Evolutionary conservation across 2,113 vertebrate species (phyloP).

Genomic region (Gobiocypris rarus): DNA sequence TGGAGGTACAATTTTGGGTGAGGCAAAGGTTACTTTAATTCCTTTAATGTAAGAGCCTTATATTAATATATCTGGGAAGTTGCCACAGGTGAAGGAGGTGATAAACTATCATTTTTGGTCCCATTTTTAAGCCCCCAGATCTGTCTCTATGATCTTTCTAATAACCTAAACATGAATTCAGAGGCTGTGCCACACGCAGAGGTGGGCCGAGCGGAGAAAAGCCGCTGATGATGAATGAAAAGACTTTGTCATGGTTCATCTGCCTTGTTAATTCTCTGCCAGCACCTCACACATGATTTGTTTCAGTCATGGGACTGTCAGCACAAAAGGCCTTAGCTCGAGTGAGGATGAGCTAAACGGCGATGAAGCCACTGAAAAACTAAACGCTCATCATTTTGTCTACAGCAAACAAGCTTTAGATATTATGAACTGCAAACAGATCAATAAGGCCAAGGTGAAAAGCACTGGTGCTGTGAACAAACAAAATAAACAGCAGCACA

Average conservation of each 20-base stretch:
- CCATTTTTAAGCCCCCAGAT: too few relatives aligned
- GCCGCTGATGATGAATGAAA: slow-evolving; percentile 26
- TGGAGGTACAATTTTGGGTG: too few relatives aligned
- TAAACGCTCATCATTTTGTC: not conserved
- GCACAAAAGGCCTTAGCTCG: slow-evolving; percentile 14
- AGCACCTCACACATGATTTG: slow-evolving; percentile 1
- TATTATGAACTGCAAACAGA: slow-evolving; percentile 34
- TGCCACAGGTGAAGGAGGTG: too few relatives aligned
- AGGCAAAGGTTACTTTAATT: too few relatives aligned
- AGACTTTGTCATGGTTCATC: slow-evolving; percentile 19
- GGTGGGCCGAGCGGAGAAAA: not conserved
- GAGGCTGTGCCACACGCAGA: not conserved
- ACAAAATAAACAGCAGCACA: not conserved
- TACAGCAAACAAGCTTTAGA: slow-evolving; percentile 19
- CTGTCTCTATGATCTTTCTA: not conserved
- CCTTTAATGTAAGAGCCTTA: too few relatives aligned
- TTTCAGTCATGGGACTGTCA: slow-evolving; percentile 12
- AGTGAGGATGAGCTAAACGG: slow-evolving; percentile 18
- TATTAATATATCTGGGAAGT: too few relatives aligned
- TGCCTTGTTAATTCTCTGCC: slow-evolving; percentile 43
- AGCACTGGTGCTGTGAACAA: slow-evolving; percentile 13
- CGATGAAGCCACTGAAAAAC: slow-evolving; percentile 12
- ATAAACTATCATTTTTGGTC: too few relatives aligned
- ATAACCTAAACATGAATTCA: not conserved
- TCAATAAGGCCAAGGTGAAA: not conserved